Evolutionary conservation across 2,888 invertebrate species (phyloP), one percentile per base, ranked within the genome.

Genomic region (Galerucella nymphaeae): DNA sequence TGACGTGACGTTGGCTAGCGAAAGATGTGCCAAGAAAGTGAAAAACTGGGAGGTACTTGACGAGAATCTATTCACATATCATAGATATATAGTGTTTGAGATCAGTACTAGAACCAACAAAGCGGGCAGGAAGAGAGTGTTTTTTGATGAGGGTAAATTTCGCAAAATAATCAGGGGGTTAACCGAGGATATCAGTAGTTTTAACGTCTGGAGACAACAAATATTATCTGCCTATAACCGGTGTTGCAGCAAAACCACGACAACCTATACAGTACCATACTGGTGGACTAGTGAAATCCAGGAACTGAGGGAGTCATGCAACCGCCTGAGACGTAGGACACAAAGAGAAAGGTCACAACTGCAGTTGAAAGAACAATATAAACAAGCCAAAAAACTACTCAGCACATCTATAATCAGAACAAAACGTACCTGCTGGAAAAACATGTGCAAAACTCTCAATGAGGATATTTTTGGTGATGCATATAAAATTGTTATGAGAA

Each of bases 391-490:
- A 42, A 62, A 62, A 1, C n/a, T 62, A 0, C n/a, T n/a, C n/a
- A 13, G 42, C 2, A 4, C 2, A 0, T 6, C 38, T 11, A 62
- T 62, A n/a, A 62, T 1, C 11, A 16, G 1, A 2, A n/a, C 62
- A 42, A 70, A 72, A 53, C 20, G 30, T 5, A 42, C 38, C n/a
- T 14, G 50, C 8, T 75, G 75, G 75, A 16, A 8, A 13, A 16
- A 67, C 4, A 45, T 75, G 11, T 67, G 66, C 50, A 23, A 55
- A 1, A 66, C 42, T n/a, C 53, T 75, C 13, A 65, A 74, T 1
- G 42, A 64, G 8, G 65, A 75, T 57, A 53, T 65, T n/a, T n/a
- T n/a, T n/a, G n/a, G n/a, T n/a, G n/a, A n/a, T n/a, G n/a, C n/a
- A n/a, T n/a, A n/a, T n/a, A n/a, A n/a, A n/a, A n/a, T n/a, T n/a